phyloP scores from a whole-genome alignment of 2,888 invertebrate species.

The Carcina quercana region DNA sequence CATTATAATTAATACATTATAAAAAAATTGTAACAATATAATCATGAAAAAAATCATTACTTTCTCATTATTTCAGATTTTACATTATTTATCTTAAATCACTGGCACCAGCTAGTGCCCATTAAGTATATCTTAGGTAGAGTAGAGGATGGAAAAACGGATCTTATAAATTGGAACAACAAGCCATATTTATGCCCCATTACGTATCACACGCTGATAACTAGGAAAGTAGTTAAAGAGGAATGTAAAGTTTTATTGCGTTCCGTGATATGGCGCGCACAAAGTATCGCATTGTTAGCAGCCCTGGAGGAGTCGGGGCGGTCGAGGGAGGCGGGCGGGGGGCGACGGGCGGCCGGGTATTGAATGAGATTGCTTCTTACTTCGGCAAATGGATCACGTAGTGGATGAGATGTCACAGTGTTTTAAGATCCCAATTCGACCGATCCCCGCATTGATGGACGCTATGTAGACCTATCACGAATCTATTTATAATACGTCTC shows the following conservation, averaged over 20 bases:
- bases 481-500: too few species aligned
- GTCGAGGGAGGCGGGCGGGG: conserved; percentile 23
- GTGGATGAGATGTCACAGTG: conserved; percentile 76
- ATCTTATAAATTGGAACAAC: conserved; percentile 24
- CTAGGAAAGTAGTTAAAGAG: conserved; percentile 65
- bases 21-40: too few species aligned
- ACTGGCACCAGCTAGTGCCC: too few species aligned
- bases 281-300: conserved; percentile 65
- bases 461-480: conserved; percentile 39
- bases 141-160: conserved; percentile 7
- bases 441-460: conserved; percentile 34
- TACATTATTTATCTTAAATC: conserved; percentile 1
- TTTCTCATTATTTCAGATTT: too few species aligned
- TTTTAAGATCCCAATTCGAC: conserved; percentile 73
- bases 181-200: conserved; percentile 45
- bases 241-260: conserved; percentile 69
- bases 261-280: conserved; percentile 56
- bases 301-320: conserved; percentile 34
- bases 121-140: too few species aligned
- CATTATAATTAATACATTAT: too few species aligned
- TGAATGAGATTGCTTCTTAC: conserved; percentile 77
- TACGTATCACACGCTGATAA: conserved; percentile 58
- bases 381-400: conserved; percentile 76
- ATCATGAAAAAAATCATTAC: too few species aligned
- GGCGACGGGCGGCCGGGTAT: conserved; percentile 52